Percentiles rank a stretch among this genome's conserved stretches.
Conservation (phyloP, 2,797 vertebrate genomes). For the Melopsittacus undulatus region DNA sequence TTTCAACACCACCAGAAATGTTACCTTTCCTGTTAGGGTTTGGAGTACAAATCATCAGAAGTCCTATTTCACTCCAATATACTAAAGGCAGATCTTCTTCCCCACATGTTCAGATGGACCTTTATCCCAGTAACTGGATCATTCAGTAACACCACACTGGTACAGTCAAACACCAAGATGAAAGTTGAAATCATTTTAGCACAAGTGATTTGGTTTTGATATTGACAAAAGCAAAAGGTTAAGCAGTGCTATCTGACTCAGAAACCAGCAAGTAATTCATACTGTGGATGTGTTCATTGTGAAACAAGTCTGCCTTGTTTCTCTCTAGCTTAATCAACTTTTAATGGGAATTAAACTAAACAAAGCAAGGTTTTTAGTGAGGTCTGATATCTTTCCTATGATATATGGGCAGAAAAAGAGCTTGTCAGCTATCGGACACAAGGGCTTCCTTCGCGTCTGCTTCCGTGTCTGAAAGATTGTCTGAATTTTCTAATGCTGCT, state of each 20-base stretch:
- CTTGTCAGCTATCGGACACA: neutral
- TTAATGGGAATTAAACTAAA: constrained; percentile 18
- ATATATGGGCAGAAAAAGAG: neutral
- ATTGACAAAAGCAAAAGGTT: neutral
- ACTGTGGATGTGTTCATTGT: neutral
- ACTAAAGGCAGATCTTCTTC: neutral
- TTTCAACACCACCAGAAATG: neutral
- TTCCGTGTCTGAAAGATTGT: constrained; percentile 28
- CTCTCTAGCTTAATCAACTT: neutral
- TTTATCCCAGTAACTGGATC: neutral
- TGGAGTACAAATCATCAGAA: neutral
- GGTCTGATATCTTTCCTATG: neutral
- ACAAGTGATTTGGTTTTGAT: neutral
- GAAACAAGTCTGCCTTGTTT: constrained; percentile 29
- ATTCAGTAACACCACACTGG: neutral
- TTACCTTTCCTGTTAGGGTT: neutral
- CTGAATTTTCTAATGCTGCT: constrained; percentile 18
- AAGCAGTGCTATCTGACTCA: neutral
- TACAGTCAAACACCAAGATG: neutral
- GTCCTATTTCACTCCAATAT: neutral
- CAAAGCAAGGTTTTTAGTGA: neutral
- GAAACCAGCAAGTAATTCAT: neutral
- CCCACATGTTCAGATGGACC: neutral
- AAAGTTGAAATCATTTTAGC: neutral
- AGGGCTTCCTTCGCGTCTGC: neutral